These are phyloP conservation scores for Gadus macrocephalus DNA, from an alignment of 2,113 vertebrate genomes.

Conservation along the genomic window DNA sequence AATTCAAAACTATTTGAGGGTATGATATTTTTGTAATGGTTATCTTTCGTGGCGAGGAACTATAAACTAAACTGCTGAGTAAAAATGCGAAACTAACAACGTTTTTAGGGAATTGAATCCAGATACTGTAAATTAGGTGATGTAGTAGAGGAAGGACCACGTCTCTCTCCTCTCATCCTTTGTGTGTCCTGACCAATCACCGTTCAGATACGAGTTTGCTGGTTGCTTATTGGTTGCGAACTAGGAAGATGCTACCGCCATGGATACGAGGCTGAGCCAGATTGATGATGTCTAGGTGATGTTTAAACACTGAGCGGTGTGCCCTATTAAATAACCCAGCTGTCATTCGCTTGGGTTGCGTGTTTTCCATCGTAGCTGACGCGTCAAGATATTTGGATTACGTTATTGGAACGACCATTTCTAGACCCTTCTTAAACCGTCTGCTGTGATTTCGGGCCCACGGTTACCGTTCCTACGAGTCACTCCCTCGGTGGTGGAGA, in stretches of 20 bases:
- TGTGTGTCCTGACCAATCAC: conserved; percentile 59
- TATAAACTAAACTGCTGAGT: not conserved
- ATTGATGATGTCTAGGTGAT: conserved; percentile 1
- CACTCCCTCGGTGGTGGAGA: conserved; percentile 30
- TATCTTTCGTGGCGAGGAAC: not conserved
- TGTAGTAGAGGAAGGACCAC: no score
- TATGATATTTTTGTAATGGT: no score
- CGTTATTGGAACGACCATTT: not conserved
- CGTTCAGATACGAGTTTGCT: conserved; percentile 1
- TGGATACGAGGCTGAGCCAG: conserved; percentile 30
- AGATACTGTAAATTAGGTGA: not conserved
- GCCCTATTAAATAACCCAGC: not conserved
- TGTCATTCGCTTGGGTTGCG: not conserved
- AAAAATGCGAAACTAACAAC: not conserved
- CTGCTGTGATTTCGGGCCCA: conserved; percentile 42
- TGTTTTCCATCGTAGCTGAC: not conserved
- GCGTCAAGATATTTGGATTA: not conserved
- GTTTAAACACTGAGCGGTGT: not conserved
- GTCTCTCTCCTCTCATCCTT: conserved; percentile 57
- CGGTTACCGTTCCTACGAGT: conserved; percentile 26
- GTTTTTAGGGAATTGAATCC: not conserved
- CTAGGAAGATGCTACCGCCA: conserved; percentile 58
- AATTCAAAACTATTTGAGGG: no score
- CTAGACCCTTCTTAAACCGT: not conserved
- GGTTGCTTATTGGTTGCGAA: conserved; percentile 49